phyloP scores from a whole-genome alignment of 2,797 vertebrate genomes.

The Pipistrellus kuhlii region DNA sequence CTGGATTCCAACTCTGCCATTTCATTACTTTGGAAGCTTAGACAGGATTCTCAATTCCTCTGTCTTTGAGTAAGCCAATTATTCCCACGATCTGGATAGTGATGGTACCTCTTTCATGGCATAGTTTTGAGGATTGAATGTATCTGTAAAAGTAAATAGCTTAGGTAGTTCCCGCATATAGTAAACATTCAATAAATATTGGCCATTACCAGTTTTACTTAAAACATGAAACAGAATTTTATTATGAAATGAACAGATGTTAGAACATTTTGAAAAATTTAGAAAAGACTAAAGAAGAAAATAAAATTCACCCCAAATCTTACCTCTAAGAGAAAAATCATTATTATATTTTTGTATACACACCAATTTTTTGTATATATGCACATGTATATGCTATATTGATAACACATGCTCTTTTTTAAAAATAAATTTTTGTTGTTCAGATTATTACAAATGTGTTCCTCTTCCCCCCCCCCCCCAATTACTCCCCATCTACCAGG shows the following conservation, averaged over 20 bases:
- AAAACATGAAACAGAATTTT: slow-evolving; percentile 35
- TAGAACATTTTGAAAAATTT: slow-evolving; percentile 34
- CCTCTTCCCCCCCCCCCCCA: too few relatives aligned
- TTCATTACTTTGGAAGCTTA: background rate
- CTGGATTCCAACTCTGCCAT: background rate
- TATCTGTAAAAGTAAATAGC: background rate
- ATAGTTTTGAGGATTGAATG: background rate
- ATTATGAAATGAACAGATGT: slow-evolving; percentile 21
- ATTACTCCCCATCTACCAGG: too few relatives aligned
- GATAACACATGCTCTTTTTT: background rate
- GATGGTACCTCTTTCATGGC: background rate
- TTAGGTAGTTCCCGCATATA: background rate
- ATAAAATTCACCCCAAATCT: slow-evolving; percentile 11
- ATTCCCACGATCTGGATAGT: background rate
- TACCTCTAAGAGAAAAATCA: background rate
- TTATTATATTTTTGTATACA: too few relatives aligned
- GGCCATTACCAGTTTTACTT: background rate
- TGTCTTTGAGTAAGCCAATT: background rate
- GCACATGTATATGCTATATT: background rate
- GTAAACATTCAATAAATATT: background rate
- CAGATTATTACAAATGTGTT: too few relatives aligned
- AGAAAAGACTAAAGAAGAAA: slow-evolving; percentile 25
- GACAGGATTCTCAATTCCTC: background rate
- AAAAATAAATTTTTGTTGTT: too few relatives aligned
- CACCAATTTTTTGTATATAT: background rate